A percentile compares a stretch with the other conserved stretches of the same genome.
Conservation (phyloP, 2,888 invertebrate genomes). For the Tryphoninae sp. region DNA sequence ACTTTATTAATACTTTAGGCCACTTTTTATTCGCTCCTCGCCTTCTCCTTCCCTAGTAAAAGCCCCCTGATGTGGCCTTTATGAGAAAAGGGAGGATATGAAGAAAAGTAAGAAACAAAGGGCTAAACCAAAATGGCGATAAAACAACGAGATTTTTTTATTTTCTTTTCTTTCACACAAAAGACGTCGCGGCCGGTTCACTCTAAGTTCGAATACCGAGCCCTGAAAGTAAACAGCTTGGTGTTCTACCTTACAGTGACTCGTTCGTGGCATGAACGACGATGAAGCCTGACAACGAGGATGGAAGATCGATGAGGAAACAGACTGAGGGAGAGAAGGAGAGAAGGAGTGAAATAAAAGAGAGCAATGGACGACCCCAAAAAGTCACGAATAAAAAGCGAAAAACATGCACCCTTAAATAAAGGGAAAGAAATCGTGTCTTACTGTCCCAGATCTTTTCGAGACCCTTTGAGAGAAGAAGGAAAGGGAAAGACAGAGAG, state of each 20-base stretch:
- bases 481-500: slow-evolving; percentile 3
- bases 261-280: slow-evolving; percentile 82
- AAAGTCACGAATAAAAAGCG: slow-evolving; percentile 14
- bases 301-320: slow-evolving; percentile 14
- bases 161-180: slow-evolving; percentile 21
- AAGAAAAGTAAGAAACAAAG: slow-evolving; percentile 3
- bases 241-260: slow-evolving; percentile 99
- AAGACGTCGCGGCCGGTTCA: slow-evolving; percentile 84
- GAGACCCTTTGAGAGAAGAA: slow-evolving; percentile 35
- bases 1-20: slow-evolving; percentile 18
- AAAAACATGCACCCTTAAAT: slow-evolving; percentile 9
- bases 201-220: slow-evolving; percentile 97
- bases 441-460: slow-evolving; percentile 38
- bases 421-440: slow-evolving; percentile 26
- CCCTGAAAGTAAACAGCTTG: slow-evolving; percentile 89
- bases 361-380: slow-evolving; percentile 12
- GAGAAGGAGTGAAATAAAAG: slow-evolving; percentile 13
- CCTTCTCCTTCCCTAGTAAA: slow-evolving; percentile 1
- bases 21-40: background rate
- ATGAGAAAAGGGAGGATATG: background rate
- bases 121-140: slow-evolving; percentile 9
- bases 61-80: background rate
- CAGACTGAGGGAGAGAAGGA: background rate
- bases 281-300: slow-evolving; percentile 1
- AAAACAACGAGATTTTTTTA: background rate